Conservation (phyloP, 2,797 vertebrate species). For the Melanogrammus aeglefinus region DNA sequence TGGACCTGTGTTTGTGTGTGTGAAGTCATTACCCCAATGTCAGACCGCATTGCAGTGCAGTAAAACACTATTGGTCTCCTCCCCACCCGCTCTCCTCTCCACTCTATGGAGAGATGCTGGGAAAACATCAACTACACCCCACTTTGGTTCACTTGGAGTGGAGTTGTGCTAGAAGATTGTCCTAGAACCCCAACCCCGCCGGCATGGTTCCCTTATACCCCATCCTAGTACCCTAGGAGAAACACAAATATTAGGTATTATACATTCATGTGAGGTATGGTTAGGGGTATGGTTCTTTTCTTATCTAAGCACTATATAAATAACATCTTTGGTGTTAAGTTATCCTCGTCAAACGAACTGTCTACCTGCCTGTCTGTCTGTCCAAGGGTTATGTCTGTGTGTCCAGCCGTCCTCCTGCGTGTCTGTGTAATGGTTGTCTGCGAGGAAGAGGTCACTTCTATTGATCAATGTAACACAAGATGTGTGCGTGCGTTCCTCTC, state of each 20-base stretch:
- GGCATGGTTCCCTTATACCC: not conserved
- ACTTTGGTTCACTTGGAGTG: not conserved
- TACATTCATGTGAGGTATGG: no score
- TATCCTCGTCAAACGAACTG: no score
- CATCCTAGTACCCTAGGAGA: not conserved
- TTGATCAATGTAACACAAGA: not conserved
- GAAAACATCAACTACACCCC: not conserved
- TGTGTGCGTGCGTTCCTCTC: no score
- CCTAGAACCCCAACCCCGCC: not conserved
- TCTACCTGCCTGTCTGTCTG: no score
- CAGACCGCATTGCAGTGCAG: slow-evolving; percentile 15
- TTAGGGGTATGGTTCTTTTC: no score
- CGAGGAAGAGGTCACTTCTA: not conserved
- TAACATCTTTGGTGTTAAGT: no score
- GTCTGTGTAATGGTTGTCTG: not conserved
- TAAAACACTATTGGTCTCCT: not conserved
- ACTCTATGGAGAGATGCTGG: not conserved
- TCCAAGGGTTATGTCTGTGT: no score
- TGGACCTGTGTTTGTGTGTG: not conserved
- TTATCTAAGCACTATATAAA: no score
- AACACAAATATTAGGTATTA: no score
- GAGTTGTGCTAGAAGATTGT: not conserved
- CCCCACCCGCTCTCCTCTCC: not conserved
- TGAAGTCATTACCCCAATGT: slow-evolving; percentile 11
- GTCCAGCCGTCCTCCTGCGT: not conserved